Conservation (phyloP, 2,888 invertebrate genomes). For the Volucella bombylans region DNA sequence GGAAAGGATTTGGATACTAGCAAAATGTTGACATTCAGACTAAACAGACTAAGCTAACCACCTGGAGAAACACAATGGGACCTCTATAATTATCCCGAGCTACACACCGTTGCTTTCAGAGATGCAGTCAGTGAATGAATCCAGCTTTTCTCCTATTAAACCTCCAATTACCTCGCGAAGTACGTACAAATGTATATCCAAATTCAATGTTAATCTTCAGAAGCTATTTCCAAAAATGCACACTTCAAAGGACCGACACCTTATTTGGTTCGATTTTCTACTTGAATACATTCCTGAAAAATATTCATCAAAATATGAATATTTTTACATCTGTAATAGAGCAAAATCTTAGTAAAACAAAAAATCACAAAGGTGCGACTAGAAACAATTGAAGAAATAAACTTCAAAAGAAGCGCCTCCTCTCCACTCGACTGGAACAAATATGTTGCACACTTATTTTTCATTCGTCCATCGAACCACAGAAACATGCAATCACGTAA, state of each 20-base stretch:
- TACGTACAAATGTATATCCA: too few species aligned
- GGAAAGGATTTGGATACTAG: too few species aligned
- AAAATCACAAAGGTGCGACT: conserved; percentile 27
- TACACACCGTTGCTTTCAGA: too few species aligned
- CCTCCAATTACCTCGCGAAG: too few species aligned
- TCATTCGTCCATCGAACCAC: conserved; percentile 23
- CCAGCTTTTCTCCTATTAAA: too few species aligned
- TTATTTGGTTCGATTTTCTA: conserved; percentile 16
- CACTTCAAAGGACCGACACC: background rate
- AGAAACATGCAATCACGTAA: background rate
- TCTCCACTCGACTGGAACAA: conserved; percentile 61
- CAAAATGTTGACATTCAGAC: too few species aligned
- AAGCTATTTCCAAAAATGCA: background rate
- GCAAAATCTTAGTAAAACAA: conserved; percentile 1
- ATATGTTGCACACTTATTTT: conserved; percentile 69
- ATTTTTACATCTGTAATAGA: background rate
- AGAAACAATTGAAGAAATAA: conserved; percentile 28
- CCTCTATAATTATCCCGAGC: too few species aligned
- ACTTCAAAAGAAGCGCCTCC: conserved; percentile 54
- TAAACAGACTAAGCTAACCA: too few species aligned
- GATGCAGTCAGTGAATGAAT: too few species aligned
- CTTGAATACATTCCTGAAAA: conserved; percentile 12
- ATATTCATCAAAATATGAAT: conserved; percentile 10
- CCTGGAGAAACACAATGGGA: too few species aligned
- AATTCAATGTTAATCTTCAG: background rate